A percentile compares a stretch with the other conserved stretches of the same genome.
These are phyloP conservation scores for Phenacoccus solenopsis DNA, from an alignment of 1,140 invertebrate genomes.

Conservation along the genomic window DNA sequence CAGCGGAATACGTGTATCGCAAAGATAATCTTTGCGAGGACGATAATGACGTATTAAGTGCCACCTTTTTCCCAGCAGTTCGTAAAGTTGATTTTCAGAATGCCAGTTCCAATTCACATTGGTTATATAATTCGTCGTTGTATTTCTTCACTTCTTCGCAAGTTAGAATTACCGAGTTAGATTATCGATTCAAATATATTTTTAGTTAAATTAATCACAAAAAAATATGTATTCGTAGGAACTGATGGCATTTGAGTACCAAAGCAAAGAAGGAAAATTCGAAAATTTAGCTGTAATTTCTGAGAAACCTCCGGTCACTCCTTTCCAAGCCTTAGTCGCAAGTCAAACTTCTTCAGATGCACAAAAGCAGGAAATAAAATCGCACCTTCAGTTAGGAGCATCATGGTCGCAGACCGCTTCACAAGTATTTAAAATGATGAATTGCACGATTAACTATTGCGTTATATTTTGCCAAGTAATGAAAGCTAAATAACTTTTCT, in stretches of 20 bases:
- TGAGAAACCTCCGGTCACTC: background rate
- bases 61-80: background rate
- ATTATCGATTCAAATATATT: too few species aligned
- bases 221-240: background rate
- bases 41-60: background rate
- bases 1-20: background rate
- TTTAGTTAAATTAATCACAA: background rate
- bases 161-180: too few species aligned
- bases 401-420: background rate
- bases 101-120: background rate
- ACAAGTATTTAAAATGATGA: background rate
- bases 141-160: background rate
- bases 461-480: too few species aligned
- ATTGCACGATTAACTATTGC: constrained; percentile 9
- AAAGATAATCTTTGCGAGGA: background rate
- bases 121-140: background rate
- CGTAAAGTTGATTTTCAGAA: background rate
- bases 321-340: constrained; percentile 12
- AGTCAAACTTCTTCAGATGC: background rate
- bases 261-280: background rate
- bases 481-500: constrained; percentile 7
- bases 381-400: background rate
- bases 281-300: background rate
- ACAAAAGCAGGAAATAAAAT: background rate
- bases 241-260: background rate